These are phyloP conservation scores for Uropsilus gracilis DNA, from an alignment of 2,113 vertebrate genomes.

Conservation along the genomic window DNA sequence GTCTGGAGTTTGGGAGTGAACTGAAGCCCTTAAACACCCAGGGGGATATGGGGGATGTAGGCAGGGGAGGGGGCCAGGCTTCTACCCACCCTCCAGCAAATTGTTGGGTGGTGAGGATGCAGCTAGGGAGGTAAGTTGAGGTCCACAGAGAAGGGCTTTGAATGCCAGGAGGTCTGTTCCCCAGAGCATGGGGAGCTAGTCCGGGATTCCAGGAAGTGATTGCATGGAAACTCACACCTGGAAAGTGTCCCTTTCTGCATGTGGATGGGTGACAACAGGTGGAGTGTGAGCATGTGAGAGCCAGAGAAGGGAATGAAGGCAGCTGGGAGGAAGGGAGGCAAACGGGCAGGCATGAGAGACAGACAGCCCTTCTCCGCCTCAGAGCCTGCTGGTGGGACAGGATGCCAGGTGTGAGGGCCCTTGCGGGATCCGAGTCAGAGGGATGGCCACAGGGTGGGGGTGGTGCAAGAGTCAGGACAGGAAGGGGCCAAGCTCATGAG, in stretches of 20 bases:
- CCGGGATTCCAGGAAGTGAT: no score
- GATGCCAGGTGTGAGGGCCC: neutral
- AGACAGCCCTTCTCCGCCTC: neutral
- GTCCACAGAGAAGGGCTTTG: no score
- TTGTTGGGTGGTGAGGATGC: neutral
- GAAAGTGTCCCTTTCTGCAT: neutral
- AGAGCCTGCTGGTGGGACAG: neutral
- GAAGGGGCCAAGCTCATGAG: rapidly evolving
- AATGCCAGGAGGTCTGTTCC: neutral
- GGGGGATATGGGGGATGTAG: neutral
- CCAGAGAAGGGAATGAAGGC: neutral
- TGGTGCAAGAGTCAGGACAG: rapidly evolving
- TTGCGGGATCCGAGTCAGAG: neutral
- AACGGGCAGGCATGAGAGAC: no score
- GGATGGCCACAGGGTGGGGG: neutral
- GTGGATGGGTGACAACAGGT: neutral
- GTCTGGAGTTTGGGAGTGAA: neutral
- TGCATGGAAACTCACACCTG: neutral
- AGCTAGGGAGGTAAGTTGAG: neutral
- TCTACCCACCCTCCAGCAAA: neutral
- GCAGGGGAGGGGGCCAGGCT: neutral
- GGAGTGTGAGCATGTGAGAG: neutral
- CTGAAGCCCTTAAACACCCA: neutral
- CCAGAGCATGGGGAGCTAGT: neutral
- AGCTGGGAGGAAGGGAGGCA: neutral